These are phyloP conservation scores for Cynopterus brachyotis DNA, from an alignment of 2,113 vertebrate species.

Conservation along the genomic window DNA sequence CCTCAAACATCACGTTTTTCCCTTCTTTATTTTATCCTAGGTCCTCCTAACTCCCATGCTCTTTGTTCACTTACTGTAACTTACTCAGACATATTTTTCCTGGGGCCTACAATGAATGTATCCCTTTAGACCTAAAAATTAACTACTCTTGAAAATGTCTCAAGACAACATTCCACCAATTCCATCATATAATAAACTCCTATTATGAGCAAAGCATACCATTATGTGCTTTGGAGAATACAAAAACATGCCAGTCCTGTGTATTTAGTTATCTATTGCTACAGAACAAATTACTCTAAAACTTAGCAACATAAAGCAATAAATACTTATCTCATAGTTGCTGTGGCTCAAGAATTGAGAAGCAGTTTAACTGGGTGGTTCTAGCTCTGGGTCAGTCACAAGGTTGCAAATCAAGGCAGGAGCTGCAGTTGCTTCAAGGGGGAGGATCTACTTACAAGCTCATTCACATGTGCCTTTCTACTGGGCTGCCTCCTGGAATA, in stretches of 20 bases:
- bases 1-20: background rate
- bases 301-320: background rate
- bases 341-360: background rate
- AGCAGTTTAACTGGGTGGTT: background rate
- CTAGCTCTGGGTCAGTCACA: background rate
- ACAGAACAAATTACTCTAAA: background rate
- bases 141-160: slow-evolving; percentile 73
- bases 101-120: slow-evolving; percentile 70
- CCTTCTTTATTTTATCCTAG: slow-evolving; percentile 63
- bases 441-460: background rate
- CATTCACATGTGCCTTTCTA: background rate
- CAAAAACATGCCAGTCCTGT: background rate
- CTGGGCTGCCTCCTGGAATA: background rate
- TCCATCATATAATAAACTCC: slow-evolving; percentile 66
- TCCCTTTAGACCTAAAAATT: slow-evolving; percentile 69
- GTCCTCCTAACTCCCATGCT: slow-evolving; percentile 49
- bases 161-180: slow-evolving; percentile 68
- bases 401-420: background rate
- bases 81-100: slow-evolving; percentile 66
- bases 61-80: slow-evolving; percentile 60
- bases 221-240: background rate
- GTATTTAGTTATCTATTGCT: background rate
- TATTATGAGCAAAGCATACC: background rate
- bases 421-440: background rate
- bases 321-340: background rate